Conservation (phyloP, 2,797 vertebrate genomes). For the Halcyon leucocephala region DNA sequence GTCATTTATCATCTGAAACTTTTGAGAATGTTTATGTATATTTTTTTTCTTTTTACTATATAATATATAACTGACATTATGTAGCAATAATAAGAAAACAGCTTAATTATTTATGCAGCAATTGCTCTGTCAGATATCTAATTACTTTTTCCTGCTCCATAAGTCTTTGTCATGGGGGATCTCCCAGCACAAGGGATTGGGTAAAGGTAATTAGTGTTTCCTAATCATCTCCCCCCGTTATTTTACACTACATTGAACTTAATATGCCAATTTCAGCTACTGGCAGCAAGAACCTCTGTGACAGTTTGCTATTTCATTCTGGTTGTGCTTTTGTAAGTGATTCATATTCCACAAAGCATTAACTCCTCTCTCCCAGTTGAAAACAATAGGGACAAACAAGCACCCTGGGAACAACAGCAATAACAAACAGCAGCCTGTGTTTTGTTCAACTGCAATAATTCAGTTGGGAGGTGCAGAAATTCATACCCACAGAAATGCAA, state of each 20-base stretch:
- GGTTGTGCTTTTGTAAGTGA: background rate
- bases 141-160: constrained; percentile 8
- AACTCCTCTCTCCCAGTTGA: background rate
- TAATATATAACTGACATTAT: background rate
- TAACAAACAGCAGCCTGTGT: background rate
- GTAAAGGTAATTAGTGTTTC: constrained; percentile 39
- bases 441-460: background rate
- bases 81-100: background rate
- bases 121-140: constrained; percentile 3
- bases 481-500: background rate
- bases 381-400: background rate
- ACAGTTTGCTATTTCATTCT: background rate
- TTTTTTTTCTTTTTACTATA: background rate
- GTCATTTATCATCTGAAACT: background rate
- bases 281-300: background rate
- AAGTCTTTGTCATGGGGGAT: background rate
- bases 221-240: background rate
- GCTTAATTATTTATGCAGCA: background rate
- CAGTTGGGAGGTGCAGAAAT: background rate
- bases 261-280: background rate
- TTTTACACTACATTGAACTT: background rate
- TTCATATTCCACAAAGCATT: background rate
- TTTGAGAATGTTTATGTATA: background rate
- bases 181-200: background rate
- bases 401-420: background rate